phyloP scores from a whole-genome alignment of 1,140 invertebrate species.

The Tachypleus tridentatus region DNA sequence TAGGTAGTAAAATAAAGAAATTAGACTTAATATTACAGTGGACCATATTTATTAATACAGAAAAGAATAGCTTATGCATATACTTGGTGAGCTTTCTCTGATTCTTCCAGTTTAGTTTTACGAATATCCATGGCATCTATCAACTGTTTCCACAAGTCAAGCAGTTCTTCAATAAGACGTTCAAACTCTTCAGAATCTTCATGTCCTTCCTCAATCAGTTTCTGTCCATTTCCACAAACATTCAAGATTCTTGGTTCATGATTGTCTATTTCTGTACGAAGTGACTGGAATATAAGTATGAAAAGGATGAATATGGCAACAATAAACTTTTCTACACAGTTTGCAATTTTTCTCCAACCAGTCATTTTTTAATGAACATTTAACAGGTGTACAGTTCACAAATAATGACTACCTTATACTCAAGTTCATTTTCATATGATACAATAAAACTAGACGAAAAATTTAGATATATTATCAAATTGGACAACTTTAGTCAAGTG shows the following conservation, averaged over 20 bases:
- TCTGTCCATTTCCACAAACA: conserved; percentile 84
- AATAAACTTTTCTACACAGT: too few species aligned
- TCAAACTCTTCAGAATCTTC: conserved; percentile 79
- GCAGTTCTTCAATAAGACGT: conserved; percentile 70
- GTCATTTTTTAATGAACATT: too few species aligned
- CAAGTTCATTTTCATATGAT: too few species aligned
- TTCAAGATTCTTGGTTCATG: conserved; percentile 87
- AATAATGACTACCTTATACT: too few species aligned
- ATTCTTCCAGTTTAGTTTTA: conserved; percentile 48
- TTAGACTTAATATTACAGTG: not conserved
- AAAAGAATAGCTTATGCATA: not conserved
- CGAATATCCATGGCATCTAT: conserved; percentile 65
- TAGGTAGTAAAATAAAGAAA: not conserved
- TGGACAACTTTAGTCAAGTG: too few species aligned
- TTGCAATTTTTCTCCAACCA: too few species aligned
- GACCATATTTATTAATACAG: not conserved
- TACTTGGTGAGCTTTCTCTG: conserved; percentile 51
- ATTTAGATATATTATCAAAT: too few species aligned
- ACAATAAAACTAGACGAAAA: too few species aligned
- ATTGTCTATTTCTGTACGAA: conserved; percentile 74
- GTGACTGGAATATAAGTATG: conserved; percentile 9
- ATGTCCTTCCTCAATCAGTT: conserved; percentile 88
- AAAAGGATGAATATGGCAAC: not conserved
- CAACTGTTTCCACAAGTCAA: conserved; percentile 77
- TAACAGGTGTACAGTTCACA: too few species aligned